A percentile compares a stretch with the other conserved stretches of the same genome.
Conservation (phyloP, 2,113 vertebrate species). For the Cichladusa arquata region DNA sequence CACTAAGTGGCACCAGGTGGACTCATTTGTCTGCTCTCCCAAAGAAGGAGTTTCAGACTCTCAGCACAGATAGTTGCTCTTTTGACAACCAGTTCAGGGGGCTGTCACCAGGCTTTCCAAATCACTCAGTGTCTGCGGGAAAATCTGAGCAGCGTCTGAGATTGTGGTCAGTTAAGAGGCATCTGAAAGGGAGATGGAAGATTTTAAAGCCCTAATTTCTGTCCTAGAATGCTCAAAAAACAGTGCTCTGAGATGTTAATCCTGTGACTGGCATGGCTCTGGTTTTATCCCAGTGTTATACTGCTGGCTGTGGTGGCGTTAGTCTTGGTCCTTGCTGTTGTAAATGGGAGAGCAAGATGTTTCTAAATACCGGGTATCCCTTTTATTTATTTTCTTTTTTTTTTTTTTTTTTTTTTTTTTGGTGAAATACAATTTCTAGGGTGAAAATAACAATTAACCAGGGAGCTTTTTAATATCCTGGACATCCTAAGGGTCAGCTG, state of each 20-base stretch:
- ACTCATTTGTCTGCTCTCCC: neutral
- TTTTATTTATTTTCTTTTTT: constrained; percentile 31
- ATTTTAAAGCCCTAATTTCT: constrained; percentile 1
- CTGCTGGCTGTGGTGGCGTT: neutral
- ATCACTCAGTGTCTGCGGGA: rapidly evolving
- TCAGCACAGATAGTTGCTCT: neutral
- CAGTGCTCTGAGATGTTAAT: neutral
- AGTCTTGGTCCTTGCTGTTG: neutral
- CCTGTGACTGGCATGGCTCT: neutral
- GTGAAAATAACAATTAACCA: neutral
- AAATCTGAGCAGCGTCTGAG: neutral
- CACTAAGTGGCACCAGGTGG: neutral
- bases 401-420: constrained; percentile 31
- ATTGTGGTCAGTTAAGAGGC: neutral
- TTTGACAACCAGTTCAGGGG: neutral
- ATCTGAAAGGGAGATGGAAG: neutral
- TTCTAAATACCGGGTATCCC: neutral
- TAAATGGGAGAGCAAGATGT: neutral
- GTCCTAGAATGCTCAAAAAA: neutral
- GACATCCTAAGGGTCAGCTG: neutral
- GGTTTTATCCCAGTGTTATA: neutral
- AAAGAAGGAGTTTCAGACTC: neutral
- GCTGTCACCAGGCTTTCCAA: neutral
- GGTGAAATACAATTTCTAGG: neutral
- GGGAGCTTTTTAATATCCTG: neutral